Conservation (phyloP, 1,140 invertebrate genomes). For the Neodiprion lecontei region DNA sequence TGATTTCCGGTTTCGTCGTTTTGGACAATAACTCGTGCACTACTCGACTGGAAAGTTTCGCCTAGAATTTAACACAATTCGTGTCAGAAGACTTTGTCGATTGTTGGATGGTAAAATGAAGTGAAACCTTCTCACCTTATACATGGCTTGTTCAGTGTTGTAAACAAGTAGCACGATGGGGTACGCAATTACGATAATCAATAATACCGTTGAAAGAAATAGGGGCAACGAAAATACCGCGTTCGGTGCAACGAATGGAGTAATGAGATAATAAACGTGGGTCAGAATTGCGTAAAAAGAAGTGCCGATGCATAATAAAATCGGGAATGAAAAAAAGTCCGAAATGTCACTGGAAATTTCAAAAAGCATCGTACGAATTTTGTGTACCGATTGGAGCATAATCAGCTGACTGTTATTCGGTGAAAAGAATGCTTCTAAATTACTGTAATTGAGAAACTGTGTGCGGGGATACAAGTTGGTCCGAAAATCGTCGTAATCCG, state of each 20-base stretch:
- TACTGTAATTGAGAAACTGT: not conserved
- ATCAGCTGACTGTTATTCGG: not conserved
- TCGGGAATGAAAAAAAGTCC: conserved; percentile 28
- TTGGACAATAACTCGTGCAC: conserved; percentile 29
- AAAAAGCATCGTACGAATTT: conserved; percentile 17
- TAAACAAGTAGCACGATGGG: conserved; percentile 29
- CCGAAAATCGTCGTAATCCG: not conserved
- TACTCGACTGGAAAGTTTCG: conserved; percentile 20
- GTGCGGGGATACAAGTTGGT: not conserved
- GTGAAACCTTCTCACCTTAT: conserved; percentile 26
- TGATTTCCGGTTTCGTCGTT: conserved; percentile 17
- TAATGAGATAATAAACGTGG: conserved; percentile 33
- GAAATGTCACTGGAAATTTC: conserved; percentile 27
- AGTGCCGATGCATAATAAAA: conserved; percentile 23
- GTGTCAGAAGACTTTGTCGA: not conserved
- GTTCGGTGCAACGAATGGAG: conserved; percentile 21
- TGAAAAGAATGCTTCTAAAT: not conserved
- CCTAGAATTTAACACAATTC: conserved; percentile 13
- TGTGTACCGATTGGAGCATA: not conserved
- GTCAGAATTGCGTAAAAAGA: conserved; percentile 28
- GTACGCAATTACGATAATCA: conserved; percentile 25
- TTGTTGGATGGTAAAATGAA: not conserved
- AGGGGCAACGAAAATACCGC: not conserved
- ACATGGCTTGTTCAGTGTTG: conserved; percentile 24
- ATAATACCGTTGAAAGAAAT: conserved; percentile 22